These are phyloP conservation scores for Oreotrochilus melanogaster DNA, from an alignment of 2,113 vertebrate species.

Conservation along the genomic window DNA sequence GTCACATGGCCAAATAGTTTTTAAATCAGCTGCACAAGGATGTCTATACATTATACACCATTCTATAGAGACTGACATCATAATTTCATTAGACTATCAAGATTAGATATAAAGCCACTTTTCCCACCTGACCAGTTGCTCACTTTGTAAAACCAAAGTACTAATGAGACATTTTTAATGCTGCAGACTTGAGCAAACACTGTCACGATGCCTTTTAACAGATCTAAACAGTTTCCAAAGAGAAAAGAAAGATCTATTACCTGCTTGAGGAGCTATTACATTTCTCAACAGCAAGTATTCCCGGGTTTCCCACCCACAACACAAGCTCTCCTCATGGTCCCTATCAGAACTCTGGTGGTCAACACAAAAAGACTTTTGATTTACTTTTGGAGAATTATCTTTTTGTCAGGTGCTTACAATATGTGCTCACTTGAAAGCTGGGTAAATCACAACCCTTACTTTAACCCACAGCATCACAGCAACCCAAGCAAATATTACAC, in stretches of 20 bases:
- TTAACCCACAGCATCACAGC: neutral
- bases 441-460: neutral
- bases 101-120: neutral
- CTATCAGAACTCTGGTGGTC: neutral
- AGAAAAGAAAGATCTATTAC: neutral
- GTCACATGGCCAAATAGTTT: neutral
- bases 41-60: neutral
- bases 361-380: accelerated
- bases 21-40: neutral
- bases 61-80: accelerated
- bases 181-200: neutral
- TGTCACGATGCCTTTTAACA: neutral
- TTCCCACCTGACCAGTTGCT: neutral
- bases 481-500: neutral
- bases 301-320: neutral
- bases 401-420: neutral
- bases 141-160: neutral
- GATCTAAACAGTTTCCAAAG: neutral
- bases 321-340: neutral
- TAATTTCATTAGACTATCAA: neutral
- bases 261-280: neutral
- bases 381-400: neutral
- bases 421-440: accelerated
- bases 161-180: neutral
- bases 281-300: neutral